phyloP scores from a whole-genome alignment of 2,888 invertebrate species.

The Harmothoe impar region DNA sequence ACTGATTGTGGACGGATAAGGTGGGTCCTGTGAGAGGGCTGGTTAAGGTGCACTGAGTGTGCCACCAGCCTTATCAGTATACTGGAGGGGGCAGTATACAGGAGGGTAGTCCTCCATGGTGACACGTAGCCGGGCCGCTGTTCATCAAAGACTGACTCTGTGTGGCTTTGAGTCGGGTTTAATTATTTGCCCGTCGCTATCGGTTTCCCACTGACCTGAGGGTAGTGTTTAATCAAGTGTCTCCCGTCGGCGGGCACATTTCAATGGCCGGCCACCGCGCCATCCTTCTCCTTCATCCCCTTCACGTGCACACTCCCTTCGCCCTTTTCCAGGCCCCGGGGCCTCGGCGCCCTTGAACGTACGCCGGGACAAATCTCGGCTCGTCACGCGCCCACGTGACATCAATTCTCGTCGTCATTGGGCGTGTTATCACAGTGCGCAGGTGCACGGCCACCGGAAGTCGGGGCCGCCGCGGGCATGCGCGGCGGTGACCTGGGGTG shows the following conservation, averaged over 20 bases:
- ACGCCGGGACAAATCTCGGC: conserved; percentile 42
- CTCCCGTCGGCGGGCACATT: conserved; percentile 31
- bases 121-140: background rate
- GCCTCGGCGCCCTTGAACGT: background rate
- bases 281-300: background rate
- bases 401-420: conserved; percentile 59
- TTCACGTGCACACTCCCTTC: background rate
- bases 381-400: conserved; percentile 58
- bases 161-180: background rate
- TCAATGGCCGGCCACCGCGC: background rate
- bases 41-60: too few species aligned
- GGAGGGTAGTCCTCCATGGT: background rate
- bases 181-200: conserved; percentile 41
- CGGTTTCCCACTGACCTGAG: conserved; percentile 22
- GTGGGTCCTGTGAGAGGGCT: too few species aligned
- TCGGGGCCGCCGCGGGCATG: conserved; percentile 25
- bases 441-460: conserved; percentile 33
- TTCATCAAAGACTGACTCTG: background rate
- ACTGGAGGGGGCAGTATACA: too few species aligned
- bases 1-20: too few species aligned
- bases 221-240: conserved; percentile 47
- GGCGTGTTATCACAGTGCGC: conserved; percentile 60
- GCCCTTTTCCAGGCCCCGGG: background rate
- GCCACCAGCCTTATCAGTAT: too few species aligned
- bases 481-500: conserved; percentile 18